phyloP scores from a whole-genome alignment of 2,113 vertebrate genomes.

The Oostethus manadensis region DNA sequence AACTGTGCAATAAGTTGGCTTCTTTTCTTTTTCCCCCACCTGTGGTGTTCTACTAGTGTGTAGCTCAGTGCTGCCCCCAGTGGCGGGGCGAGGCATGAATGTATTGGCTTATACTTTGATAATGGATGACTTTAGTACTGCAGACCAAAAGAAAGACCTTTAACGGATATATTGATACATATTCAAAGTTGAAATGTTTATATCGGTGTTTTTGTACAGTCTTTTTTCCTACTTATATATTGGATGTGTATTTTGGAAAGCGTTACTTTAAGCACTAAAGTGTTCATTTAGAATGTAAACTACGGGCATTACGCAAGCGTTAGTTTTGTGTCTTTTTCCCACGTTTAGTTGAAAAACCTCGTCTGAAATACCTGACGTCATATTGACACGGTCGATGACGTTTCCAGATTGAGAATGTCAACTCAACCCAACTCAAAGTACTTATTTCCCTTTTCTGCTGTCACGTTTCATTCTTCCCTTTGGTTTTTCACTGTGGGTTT shows the following conservation, averaged over 20 bases:
- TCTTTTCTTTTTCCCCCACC: background rate
- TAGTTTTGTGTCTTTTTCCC: no score
- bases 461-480: no score
- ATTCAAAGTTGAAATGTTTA: conserved; percentile 81
- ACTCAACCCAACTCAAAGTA: no score
- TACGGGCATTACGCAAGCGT: no score
- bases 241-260: conserved; percentile 81
- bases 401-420: no score
- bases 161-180: conserved; percentile 58
- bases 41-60: background rate
- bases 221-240: conserved; percentile 83
- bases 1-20: background rate
- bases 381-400: no score
- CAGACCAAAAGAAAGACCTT: conserved; percentile 75
- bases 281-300: background rate
- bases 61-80: conserved; percentile 39
- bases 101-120: conserved; percentile 75
- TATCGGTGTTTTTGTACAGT: conserved; percentile 81
- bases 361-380: no score
- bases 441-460: no score
- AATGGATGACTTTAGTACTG: conserved; percentile 49
- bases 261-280: conserved; percentile 9
- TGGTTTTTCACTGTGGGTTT: no score
- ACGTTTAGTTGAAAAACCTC: no score
- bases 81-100: conserved; percentile 72